These are phyloP conservation scores for Lateolabrax maculatus DNA, from an alignment of 2,797 vertebrate genomes.

Conservation along the genomic window DNA sequence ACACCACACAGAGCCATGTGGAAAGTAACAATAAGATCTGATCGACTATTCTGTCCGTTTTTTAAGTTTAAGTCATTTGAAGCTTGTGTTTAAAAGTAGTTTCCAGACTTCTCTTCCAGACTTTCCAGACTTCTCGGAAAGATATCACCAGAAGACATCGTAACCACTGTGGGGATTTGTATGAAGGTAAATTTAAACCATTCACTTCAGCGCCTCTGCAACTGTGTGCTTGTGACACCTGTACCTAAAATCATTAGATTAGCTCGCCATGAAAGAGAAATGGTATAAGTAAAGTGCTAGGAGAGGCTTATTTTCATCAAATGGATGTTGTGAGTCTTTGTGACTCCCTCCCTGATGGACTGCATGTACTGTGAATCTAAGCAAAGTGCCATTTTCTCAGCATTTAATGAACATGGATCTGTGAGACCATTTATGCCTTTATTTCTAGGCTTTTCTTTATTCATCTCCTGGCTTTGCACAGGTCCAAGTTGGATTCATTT, in stretches of 20 bases:
- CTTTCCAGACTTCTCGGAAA: background rate
- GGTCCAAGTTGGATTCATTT: slow-evolving; percentile 39
- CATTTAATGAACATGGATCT: slow-evolving; percentile 50
- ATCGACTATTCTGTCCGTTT: background rate
- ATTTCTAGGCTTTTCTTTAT: slow-evolving; percentile 39
- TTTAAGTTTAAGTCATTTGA: slow-evolving; percentile 13
- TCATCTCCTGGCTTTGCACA: slow-evolving; percentile 25
- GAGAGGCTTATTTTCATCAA: slow-evolving; percentile 32
- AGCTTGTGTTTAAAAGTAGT: slow-evolving; percentile 7
- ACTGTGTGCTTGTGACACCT: slow-evolving; percentile 11
- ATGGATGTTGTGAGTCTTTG: slow-evolving; percentile 43
- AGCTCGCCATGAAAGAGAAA: slow-evolving; percentile 28
- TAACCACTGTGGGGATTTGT: slow-evolving; percentile 1
- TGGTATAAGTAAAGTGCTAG: slow-evolving; percentile 26
- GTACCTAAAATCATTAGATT: slow-evolving; percentile 25
- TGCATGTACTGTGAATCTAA: slow-evolving; percentile 45
- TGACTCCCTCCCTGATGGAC: slow-evolving; percentile 32
- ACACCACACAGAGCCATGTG: slow-evolving; percentile 9
- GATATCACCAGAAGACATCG: slow-evolving; percentile 1
- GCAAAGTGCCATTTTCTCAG: slow-evolving; percentile 57
- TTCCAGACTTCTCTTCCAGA: no score
- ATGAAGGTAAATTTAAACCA: slow-evolving; percentile 19
- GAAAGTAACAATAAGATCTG: slow-evolving; percentile 11
- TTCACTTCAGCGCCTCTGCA: slow-evolving; percentile 5
- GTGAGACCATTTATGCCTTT: slow-evolving; percentile 47